Base-by-base conservation (phyloP, 37 sponge, comb jelly and placozoan genomes). In the Spongilla lacustris region DNA sequence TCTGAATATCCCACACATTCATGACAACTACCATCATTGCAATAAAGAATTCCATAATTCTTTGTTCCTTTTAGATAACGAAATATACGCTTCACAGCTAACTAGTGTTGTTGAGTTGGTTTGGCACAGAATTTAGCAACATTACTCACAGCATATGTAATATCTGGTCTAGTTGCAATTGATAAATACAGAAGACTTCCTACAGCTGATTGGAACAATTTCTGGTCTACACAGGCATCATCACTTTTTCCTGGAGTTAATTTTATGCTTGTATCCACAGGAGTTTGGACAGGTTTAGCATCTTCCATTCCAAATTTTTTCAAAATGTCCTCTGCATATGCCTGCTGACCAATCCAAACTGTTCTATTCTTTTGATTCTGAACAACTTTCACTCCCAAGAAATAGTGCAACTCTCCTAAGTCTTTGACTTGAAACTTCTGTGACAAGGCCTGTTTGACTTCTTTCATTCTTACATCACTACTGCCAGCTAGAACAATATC, bases 301-400 rank as follows among this genome's bases (percentile, higher is more conserved):
- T 87, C 67, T 35, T 89, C 75, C 84, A 89, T 83, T 46, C 84
- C 89, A 77, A n/a, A n/a, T n/a, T n/a, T n/a, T n/a, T n/a, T 46
- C 46, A 46, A 46, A 8, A 46, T 8, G 46, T 46, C 46, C 46
- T 46, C 46, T 83, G 76, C n/a, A n/a, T n/a, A n/a, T n/a, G n/a
- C n/a, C n/a, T n/a, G n/a, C n/a, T n/a, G n/a, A n/a, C n/a, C n/a
- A n/a, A n/a, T n/a, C n/a, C n/a, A n/a, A n/a, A n/a, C n/a, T n/a
- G n/a, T n/a, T n/a, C n/a, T n/a, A n/a, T n/a, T n/a, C n/a, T n/a
- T n/a, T n/a, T n/a, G n/a, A n/a, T n/a, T n/a, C n/a, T n/a, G n/a
- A n/a, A n/a, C n/a, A n/a, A n/a, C n/a, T 49, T 87, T 73, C 74
- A 86, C 58, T 13, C 86, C 86, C 29, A 86, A 80, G 73, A 86